phyloP scores from a whole-genome alignment of 1,140 invertebrate genomes.

The Muscidifurax raptorellus region DNA sequence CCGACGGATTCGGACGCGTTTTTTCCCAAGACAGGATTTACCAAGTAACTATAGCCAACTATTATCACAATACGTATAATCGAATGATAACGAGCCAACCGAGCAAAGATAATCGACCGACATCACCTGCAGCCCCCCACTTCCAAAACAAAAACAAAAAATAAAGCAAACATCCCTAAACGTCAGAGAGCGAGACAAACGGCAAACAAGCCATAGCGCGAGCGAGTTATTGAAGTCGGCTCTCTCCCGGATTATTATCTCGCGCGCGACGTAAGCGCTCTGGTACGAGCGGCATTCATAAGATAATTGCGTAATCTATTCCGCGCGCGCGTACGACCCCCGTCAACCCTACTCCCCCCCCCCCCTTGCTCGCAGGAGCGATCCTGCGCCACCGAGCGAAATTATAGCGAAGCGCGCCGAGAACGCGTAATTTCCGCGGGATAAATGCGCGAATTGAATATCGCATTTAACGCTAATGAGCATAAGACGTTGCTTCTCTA shows the following conservation, averaged over 20 bases:
- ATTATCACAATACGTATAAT: too few species aligned
- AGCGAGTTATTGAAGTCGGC: neutral
- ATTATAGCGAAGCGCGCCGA: constrained; percentile 10
- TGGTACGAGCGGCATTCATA: constrained; percentile 65
- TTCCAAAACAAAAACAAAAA: neutral
- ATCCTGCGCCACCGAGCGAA: neutral
- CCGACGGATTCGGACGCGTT: too few species aligned
- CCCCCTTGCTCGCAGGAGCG: neutral
- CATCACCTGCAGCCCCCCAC: too few species aligned
- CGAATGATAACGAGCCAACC: too few species aligned
- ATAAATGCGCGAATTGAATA: constrained; percentile 54
- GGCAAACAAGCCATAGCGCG: neutral
- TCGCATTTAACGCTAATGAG: constrained; percentile 29
- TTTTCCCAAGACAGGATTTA: too few species aligned
- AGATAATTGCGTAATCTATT: constrained; percentile 71
- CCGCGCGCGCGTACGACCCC: constrained; percentile 44
- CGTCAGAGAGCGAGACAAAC: too few species aligned
- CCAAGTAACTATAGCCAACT: too few species aligned
- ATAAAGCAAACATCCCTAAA: neutral
- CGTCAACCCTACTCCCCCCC: constrained; percentile 27
- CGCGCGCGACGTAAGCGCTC: constrained; percentile 55
- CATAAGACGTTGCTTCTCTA: neutral
- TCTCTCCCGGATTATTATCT: constrained; percentile 30
- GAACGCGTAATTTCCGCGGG: constrained; percentile 31
- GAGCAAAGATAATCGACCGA: too few species aligned